phyloP scores from a whole-genome alignment of 1,140 invertebrate species.

The Leptonema lineaticorne region DNA sequence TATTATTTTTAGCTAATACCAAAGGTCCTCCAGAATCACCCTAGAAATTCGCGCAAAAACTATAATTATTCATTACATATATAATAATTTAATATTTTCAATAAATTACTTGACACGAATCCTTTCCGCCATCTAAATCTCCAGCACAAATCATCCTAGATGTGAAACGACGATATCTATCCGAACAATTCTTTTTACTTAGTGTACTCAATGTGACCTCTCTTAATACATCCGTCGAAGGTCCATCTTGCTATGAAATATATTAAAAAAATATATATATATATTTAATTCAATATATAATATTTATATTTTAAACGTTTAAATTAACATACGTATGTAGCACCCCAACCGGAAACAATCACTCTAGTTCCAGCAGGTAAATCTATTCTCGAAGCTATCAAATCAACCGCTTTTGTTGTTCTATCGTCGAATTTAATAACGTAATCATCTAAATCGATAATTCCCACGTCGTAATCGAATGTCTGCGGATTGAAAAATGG shows the following conservation, averaged over 20 bases:
- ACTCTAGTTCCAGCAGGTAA: constrained; percentile 42
- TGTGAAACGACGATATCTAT: neutral
- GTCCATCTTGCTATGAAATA: constrained; percentile 10
- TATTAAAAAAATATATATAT: too few species aligned
- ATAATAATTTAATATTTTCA: neutral
- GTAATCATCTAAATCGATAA: constrained; percentile 35
- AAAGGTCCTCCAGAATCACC: constrained; percentile 46
- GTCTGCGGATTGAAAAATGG: constrained; percentile 45
- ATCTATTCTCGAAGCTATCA: constrained; percentile 30
- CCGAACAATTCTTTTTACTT: neutral
- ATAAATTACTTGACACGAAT: constrained; percentile 15
- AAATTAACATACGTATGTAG: constrained; percentile 48
- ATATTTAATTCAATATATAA: too few species aligned
- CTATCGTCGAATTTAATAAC: neutral
- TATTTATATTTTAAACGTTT: too few species aligned
- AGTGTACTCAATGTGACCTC: neutral
- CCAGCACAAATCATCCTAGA: constrained; percentile 24
- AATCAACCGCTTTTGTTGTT: constrained; percentile 35
- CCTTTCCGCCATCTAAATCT: constrained; percentile 16
- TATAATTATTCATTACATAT: neutral
- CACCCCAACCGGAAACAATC: constrained; percentile 48
- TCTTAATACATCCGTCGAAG: neutral
- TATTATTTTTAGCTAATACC: constrained; percentile 31
- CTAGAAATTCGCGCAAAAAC: constrained; percentile 32
- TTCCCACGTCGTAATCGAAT: constrained; percentile 45